Conservation (phyloP, 2,888 invertebrate species). For the Lottia gigantea region DNA sequence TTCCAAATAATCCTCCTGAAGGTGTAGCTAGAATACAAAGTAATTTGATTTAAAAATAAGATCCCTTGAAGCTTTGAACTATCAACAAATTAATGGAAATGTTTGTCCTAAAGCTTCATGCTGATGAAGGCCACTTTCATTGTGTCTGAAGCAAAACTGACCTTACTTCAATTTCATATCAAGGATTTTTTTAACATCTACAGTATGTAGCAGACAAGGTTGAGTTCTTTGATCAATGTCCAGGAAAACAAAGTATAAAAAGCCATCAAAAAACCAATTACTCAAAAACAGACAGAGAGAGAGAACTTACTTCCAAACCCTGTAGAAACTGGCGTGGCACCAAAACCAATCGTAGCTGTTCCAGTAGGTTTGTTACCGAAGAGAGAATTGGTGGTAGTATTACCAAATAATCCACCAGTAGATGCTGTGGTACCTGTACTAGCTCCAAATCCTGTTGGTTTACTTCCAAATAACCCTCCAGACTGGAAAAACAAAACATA, state of each 20-base stretch:
- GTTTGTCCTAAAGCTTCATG: too few relatives aligned
- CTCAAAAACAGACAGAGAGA: background rate
- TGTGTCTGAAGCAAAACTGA: too few relatives aligned
- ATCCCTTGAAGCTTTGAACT: too few relatives aligned
- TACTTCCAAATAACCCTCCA: slow-evolving; percentile 65
- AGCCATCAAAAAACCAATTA: too few relatives aligned
- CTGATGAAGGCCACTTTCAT: too few relatives aligned
- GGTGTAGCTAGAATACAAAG: background rate
- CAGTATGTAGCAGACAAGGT: too few relatives aligned
- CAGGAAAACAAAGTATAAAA: too few relatives aligned
- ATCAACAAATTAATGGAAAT: too few relatives aligned
- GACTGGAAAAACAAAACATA: slow-evolving; percentile 29
- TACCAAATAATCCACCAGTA: slow-evolving; percentile 42
- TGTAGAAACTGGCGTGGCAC: slow-evolving; percentile 37
- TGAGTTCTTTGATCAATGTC: too few relatives aligned
- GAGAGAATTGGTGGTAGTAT: slow-evolving; percentile 41
- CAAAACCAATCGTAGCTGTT: slow-evolving; percentile 44
- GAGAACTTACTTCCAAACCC: slow-evolving; percentile 41
- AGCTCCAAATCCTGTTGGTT: slow-evolving; percentile 67
- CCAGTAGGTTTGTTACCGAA: slow-evolving; percentile 53
- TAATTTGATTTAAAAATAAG: too few relatives aligned
- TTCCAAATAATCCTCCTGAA: background rate
- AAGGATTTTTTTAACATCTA: too few relatives aligned
- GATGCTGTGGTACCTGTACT: slow-evolving; percentile 50
- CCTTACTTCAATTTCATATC: too few relatives aligned